phyloP scores from a whole-genome alignment of 2,113 vertebrate genomes.

The Alectura lathami region DNA sequence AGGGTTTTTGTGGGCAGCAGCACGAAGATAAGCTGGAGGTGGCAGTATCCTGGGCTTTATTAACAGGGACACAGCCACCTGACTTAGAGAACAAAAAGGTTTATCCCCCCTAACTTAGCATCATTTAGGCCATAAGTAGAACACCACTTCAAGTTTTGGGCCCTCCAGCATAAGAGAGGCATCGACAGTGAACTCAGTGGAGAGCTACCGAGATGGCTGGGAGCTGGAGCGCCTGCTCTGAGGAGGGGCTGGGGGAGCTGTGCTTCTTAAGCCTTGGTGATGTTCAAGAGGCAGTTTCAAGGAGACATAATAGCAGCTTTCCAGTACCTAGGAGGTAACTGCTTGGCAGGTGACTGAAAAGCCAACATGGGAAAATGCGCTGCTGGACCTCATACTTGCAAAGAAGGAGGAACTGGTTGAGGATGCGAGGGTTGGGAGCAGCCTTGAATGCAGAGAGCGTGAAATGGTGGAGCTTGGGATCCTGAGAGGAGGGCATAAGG shows the following conservation, averaged over 20 bases:
- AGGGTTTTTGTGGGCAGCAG: neutral
- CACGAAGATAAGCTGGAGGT: neutral
- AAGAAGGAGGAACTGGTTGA: neutral
- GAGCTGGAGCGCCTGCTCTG: neutral
- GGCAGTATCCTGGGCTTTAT: neutral
- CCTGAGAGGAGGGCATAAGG: neutral
- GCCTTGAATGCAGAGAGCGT: neutral
- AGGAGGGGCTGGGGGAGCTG: neutral
- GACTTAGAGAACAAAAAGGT: neutral
- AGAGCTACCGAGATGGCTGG: neutral
- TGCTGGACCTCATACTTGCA: neutral
- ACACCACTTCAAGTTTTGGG: neutral
- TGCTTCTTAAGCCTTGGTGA: neutral
- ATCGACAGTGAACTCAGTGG: neutral
- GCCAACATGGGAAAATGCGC: neutral
- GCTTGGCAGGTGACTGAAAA: neutral
- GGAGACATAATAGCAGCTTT: neutral
- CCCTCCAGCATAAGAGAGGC: neutral
- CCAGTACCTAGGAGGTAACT: neutral
- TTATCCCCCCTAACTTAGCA: neutral
- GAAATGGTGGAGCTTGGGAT: neutral
- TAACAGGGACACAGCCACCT: neutral
- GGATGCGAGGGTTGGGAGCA: neutral
- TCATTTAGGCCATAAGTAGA: neutral
- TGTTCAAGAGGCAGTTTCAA: neutral